Base-by-base conservation (phyloP, 1,140 invertebrate species). In the Heliconius eleuchia region DNA sequence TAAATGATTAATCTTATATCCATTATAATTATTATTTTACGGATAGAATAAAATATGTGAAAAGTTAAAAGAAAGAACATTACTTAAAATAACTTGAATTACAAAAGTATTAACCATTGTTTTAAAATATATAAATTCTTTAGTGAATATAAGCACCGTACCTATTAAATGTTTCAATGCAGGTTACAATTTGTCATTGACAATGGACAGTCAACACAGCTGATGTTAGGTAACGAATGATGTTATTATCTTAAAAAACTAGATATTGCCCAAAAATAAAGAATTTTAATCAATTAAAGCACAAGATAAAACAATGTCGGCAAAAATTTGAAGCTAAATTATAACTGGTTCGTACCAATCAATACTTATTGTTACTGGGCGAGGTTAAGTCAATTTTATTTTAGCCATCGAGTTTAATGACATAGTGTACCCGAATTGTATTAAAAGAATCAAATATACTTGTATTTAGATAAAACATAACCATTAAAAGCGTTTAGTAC, bases 401-500 rank as follows among this genome's bases (percentile, higher is more conserved):
- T 79, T 70, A 72, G 74, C 74, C 71, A 42, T 71, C 19, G n/a
- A 30, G 76, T 80, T 70, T 70, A 73, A 23, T 42, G 42, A 42
- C n/a, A 42, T 34, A 79, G 72, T 74, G n/a, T 3, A 74, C 3
- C 52, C 27, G 73, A 77, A 80, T 73, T 27, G 6, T 7, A 8
- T 70, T 30, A 46, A 50, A 76, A 16, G 46, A 70, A 60, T 27
- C 11, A n/a, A 27, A 76, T 39, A 46, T 70, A 30, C 37, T 74
- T 60, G 18, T 71, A 70, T 80, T 74, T 74, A 76, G 72, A 70
- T 79, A 77, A 81, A 80, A 74, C 74, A 80, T 66, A 81, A 82
- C 77, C 71, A 39, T 77, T 77, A 74, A 85, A 87, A 89, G 23
- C 72, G 84, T 83, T 87, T 89, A 85, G 89, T 74, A 82, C 92